A percentile compares a stretch with the other conserved stretches of the same genome.
phyloP scores from a whole-genome alignment of 2,113 vertebrate genomes.

The Bos indicus region DNA sequence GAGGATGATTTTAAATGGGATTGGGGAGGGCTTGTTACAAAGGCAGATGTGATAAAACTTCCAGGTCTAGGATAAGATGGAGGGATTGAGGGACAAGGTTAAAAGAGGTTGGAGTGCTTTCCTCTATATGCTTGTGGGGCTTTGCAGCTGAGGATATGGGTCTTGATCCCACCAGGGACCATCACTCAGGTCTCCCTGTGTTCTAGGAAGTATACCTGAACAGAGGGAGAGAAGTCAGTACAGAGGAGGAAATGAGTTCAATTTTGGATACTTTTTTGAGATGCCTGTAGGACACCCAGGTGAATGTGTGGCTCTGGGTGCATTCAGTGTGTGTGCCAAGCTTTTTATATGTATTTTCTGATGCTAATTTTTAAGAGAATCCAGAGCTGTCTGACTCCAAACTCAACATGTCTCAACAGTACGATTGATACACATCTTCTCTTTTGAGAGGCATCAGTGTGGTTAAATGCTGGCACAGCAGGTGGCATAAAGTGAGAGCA shows the following conservation, averaged over 20 bases:
- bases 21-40: not conserved
- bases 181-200: not conserved
- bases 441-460: not conserved
- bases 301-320: not conserved
- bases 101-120: not conserved
- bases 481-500: not conserved
- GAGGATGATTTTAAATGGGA: not conserved
- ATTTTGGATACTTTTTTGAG: not conserved
- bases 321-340: not conserved
- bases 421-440: rapidly evolving
- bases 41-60: not conserved
- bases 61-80: not conserved
- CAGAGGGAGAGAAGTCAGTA: not conserved
- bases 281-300: not conserved
- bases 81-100: not conserved
- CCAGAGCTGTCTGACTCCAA: not conserved
- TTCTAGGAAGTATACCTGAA: not conserved
- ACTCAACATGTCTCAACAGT: not conserved
- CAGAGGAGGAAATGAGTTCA: not conserved
- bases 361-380: not conserved
- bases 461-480: not conserved
- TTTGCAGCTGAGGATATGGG: not conserved
- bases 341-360: not conserved
- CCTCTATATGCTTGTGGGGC: not conserved
- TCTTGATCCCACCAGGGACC: not conserved